Evolutionary conservation across 2,888 invertebrate species (phyloP).

Genomic region (Atherix ibis): DNA sequence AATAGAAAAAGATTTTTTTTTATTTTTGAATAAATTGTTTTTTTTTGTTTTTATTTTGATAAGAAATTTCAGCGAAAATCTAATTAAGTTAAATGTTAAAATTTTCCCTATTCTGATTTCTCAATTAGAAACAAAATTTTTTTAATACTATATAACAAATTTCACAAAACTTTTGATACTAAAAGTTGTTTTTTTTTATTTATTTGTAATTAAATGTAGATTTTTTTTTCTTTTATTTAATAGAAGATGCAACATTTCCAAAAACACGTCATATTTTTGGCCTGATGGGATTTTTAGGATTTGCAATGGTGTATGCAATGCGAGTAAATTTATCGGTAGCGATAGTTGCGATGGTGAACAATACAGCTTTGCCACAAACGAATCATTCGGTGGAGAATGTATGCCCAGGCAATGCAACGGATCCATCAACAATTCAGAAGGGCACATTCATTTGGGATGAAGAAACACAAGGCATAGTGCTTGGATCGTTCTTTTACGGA

Average conservation of each 20-base stretch:
- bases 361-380: conserved; percentile 42
- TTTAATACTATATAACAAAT: no score
- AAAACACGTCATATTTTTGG: conserved; percentile 65
- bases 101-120: no score
- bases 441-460: conserved; percentile 69
- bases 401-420: conserved; percentile 39
- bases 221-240: conserved; percentile 3
- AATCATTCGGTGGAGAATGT: conserved; percentile 44
- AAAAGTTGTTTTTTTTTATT: no score
- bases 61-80: no score
- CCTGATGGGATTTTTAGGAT: conserved; percentile 72
- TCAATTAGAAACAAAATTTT: no score
- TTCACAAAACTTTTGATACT: no score
- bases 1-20: no score
- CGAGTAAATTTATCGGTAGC: conserved; percentile 83
- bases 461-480: conserved; percentile 59
- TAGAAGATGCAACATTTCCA: conserved; percentile 16
- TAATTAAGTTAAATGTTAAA: no score
- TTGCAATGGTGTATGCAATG: conserved; percentile 81
- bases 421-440: conserved; percentile 33
- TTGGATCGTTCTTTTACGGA: conserved; percentile 72
- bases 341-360: conserved; percentile 87
- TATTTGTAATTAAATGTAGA: no score
- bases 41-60: no score
- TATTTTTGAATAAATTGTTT: no score